phyloP scores from a whole-genome alignment of 92 coral and sea anemone genomes.

The Metridium senile region DNA sequence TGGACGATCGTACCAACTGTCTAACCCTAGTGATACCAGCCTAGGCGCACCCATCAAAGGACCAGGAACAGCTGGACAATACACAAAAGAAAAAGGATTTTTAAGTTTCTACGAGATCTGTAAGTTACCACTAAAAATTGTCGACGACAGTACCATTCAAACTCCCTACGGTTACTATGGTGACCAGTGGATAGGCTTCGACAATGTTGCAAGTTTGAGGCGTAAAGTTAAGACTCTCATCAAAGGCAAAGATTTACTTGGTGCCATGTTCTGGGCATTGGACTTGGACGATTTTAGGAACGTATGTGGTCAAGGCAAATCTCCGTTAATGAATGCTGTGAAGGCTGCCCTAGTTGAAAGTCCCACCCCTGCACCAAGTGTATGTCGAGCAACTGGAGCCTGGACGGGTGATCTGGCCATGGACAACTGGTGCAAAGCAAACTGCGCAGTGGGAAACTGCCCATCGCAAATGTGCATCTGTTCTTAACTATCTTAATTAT shows the following conservation, averaged over 20 bases:
- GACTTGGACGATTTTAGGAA: constrained; percentile 75
- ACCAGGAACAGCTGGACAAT: constrained; percentile 50
- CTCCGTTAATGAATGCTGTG: constrained; percentile 73
- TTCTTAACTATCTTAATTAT: not conserved
- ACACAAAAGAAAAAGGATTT: constrained; percentile 67
- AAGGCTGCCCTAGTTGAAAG: constrained; percentile 43
- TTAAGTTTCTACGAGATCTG: constrained; percentile 77
- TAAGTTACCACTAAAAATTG: constrained; percentile 51
- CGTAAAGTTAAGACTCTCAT: constrained; percentile 62
- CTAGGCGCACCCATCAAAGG: constrained; percentile 71
- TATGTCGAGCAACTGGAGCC: constrained; percentile 58
- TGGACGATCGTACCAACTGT: constrained; percentile 69
- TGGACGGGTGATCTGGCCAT: constrained; percentile 57
- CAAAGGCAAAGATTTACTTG: constrained; percentile 57
- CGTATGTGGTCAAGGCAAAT: constrained; percentile 57
- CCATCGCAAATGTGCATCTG: constrained; percentile 56
- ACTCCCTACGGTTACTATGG: constrained; percentile 87
- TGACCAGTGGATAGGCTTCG: constrained; percentile 77
- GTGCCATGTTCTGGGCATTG: constrained; percentile 86
- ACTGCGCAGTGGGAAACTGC: constrained; percentile 61
- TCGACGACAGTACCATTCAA: constrained; percentile 41
- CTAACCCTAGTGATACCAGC: constrained; percentile 44
- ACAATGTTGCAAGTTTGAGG: constrained; percentile 60
- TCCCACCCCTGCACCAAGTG: constrained; percentile 26
- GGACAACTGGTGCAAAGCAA: constrained; percentile 62